Conservation (phyloP, 2,888 invertebrate species). For the Terebella lapidaria region DNA sequence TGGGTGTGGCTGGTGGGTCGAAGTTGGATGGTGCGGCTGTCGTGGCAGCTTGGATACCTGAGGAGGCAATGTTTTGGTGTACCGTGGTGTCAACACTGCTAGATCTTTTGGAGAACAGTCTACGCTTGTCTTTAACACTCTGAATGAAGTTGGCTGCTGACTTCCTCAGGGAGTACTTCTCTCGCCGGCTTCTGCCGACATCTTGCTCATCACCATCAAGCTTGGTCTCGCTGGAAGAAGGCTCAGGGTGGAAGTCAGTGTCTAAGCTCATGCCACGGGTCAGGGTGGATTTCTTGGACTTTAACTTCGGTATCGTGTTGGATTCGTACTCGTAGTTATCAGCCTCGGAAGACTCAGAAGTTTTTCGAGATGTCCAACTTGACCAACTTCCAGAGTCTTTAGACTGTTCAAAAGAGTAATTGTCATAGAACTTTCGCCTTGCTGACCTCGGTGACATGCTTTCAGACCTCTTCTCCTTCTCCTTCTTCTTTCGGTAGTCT, state of each 20-base stretch:
- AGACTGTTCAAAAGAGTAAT: constrained; percentile 6
- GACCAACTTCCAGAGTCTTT: neutral
- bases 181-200: neutral
- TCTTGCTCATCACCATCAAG: neutral
- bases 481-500: neutral
- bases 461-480: constrained; percentile 10
- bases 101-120: constrained; percentile 23
- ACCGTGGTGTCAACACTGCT: constrained; percentile 24
- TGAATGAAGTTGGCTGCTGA: constrained; percentile 15
- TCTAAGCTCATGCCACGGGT: neutral
- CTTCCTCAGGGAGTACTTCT: neutral
- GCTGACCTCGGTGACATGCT: constrained; percentile 22
- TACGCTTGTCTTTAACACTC: constrained; percentile 23
- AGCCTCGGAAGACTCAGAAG: neutral
- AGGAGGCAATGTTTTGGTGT: constrained; percentile 13
- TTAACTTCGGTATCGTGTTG: too few relatives aligned
- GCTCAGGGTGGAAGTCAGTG: neutral
- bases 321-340: neutral
- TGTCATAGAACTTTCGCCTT: constrained; percentile 22
- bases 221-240: neutral
- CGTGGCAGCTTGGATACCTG: constrained; percentile 17
- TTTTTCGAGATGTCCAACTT: neutral
- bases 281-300: neutral
- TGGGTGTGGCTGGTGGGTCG: constrained; percentile 1
- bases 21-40: constrained; percentile 21